Evolutionary conservation across 2,888 invertebrate genomes (phyloP).

Genomic region (Shargacucullia verbasci): DNA sequence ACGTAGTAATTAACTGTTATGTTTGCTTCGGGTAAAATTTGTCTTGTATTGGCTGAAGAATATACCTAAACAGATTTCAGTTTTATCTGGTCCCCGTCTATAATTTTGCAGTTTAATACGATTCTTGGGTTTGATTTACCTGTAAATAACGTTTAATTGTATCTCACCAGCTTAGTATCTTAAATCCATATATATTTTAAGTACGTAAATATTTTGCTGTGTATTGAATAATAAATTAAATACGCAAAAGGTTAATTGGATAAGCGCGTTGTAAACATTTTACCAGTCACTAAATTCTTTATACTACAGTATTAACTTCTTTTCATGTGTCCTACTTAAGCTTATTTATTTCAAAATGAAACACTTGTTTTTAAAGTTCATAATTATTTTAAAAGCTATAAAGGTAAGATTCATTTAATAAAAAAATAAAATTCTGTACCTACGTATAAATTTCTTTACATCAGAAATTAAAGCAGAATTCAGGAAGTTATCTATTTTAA

Average conservation of each 20-base stretch:
- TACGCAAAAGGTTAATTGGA: constrained; percentile 14
- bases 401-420: too few species aligned
- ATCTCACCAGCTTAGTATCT: too few species aligned
- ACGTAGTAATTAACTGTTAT: constrained; percentile 80
- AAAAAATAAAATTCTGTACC: constrained; percentile 1
- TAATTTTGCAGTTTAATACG: too few species aligned
- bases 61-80: constrained; percentile 25
- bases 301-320: not conserved
- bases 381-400: not conserved
- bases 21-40: constrained; percentile 74
- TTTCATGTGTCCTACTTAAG: not conserved
- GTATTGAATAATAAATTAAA: constrained; percentile 3
- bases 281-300: constrained; percentile 1
- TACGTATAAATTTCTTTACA: too few species aligned
- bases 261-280: constrained; percentile 1
- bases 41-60: constrained; percentile 63
- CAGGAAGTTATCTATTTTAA: constrained; percentile 11
- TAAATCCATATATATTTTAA: not conserved
- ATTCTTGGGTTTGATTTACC: too few species aligned
- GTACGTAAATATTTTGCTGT: not conserved
- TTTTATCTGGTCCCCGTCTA: not conserved
- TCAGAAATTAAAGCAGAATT: constrained; percentile 2
- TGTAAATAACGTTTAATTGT: too few species aligned
- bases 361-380: constrained; percentile 5
- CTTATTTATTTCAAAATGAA: constrained; percentile 1